Evolutionary conservation across 2,888 invertebrate species (phyloP), one percentile per base, ranked within the genome.

Genomic region (Argyresthia goedartella): DNA sequence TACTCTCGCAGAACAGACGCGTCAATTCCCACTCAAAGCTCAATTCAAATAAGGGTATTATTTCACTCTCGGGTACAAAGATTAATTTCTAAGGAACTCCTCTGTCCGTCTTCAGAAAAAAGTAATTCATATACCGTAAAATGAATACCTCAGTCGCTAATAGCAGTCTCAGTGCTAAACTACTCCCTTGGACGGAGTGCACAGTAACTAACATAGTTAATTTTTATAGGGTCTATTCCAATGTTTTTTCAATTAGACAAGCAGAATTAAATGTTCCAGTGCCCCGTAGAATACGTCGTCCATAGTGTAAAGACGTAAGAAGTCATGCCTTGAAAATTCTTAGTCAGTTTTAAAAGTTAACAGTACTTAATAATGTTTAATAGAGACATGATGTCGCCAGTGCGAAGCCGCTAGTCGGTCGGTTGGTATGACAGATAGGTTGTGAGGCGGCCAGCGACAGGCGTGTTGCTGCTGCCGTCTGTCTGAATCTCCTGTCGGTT

Each of bases 21-120:
- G 85, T 85, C 82, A 82, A 82, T 85, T 82, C 73, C 81, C 81
- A 76, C 79, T 82, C 75, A 71, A 76, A 78, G 85, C 84, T 85
- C 85, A 82, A 85, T 80, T 75, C 75, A 73, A 66, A 74, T 76
- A 76, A 78, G 76, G 75, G 71, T 79, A 76, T 74, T 69, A 65
- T 48, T 73, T 71, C 33, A 47, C 39, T 51, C 46, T n/a, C 36
- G 48, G 25, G 9, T 35, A 48, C 4, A 15, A 48, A 48, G 14
- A 13, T 42, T 52, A 16, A 73, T 75, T 76, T 75, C 73, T 69
- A 74, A 72, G 72, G 73, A 72, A 73, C 71, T 73, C 78, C 76
- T 81, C 81, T 82, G 82, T 80, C 76, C 67, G 67, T 73, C 65
- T 73, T 73, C 73, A 73, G 67, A 71, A 68, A 70, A 67, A 68